Percentiles rank a stretch among this genome's conserved stretches.
phyloP scores from a whole-genome alignment of 2,888 invertebrate species.

The Taenaris catops region DNA sequence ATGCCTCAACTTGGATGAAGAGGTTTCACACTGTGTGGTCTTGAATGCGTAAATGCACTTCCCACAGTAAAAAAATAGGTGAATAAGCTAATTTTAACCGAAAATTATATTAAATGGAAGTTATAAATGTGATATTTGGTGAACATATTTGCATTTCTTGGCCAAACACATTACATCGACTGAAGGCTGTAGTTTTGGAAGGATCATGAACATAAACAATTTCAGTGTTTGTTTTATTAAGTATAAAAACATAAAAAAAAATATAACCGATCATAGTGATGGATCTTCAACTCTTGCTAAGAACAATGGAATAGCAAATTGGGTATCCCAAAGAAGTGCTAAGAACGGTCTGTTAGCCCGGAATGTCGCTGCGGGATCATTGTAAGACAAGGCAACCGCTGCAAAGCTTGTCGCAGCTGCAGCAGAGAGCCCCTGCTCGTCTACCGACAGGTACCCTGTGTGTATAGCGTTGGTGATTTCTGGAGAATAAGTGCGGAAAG shows the following conservation, averaged over 20 bases:
- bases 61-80: no score
- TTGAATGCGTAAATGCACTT: no score
- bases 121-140: no score
- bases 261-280: conserved; percentile 9
- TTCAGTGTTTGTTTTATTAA: background rate
- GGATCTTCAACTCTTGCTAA: conserved; percentile 72
- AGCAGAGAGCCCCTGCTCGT: conserved; percentile 72
- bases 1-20: no score
- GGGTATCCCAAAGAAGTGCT: conserved; percentile 65
- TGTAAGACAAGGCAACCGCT: conserved; percentile 67
- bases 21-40: no score
- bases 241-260: conserved; percentile 2
- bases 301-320: conserved; percentile 63
- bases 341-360: conserved; percentile 71
- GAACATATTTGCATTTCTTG: no score
- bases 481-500: conserved; percentile 35
- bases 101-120: no score
- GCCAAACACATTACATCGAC: no score
- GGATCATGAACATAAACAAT: no score
- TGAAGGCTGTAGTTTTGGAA: no score
- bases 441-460: conserved; percentile 69
- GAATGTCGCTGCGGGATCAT: conserved; percentile 48
- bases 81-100: no score
- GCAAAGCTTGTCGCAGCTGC: conserved; percentile 63
- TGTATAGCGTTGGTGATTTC: conserved; percentile 68